A percentile compares a stretch with the other conserved stretches of the same genome.
These are phyloP conservation scores for Pedionomus torquatus DNA, from an alignment of 2,113 vertebrate species.

Conservation along the genomic window DNA sequence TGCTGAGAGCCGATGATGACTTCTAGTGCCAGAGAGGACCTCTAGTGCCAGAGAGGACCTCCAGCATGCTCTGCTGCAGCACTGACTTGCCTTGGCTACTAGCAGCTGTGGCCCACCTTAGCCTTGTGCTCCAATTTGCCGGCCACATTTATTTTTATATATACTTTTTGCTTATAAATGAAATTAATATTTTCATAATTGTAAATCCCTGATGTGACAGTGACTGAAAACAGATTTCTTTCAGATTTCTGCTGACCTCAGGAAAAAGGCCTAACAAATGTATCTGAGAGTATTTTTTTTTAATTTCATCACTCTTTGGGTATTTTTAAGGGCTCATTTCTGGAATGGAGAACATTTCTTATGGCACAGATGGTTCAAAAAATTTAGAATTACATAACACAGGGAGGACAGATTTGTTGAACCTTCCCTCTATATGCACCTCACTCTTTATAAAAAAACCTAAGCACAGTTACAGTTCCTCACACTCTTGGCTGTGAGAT, in stretches of 20 bases:
- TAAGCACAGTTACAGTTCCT: neutral
- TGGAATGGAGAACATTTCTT: neutral
- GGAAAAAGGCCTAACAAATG: neutral
- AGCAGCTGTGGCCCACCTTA: neutral
- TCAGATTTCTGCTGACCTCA: neutral
- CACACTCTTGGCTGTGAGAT: neutral
- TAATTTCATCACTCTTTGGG: neutral
- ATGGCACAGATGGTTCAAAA: constrained; percentile 51
- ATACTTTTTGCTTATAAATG: fast-evolving
- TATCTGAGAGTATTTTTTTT: neutral
- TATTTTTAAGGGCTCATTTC: constrained; percentile 10
- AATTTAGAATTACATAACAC: neutral
- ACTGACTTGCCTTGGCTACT: fast-evolving
- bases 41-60: neutral
- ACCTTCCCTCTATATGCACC: neutral
- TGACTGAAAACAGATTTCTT: neutral
- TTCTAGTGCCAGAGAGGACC: neutral
- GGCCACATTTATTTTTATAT: neutral
- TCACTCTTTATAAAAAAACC: neutral
- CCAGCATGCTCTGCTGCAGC: neutral
- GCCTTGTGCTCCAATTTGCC: neutral
- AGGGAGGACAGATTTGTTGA: constrained; percentile 32
- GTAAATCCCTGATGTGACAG: neutral
- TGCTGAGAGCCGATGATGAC: neutral
- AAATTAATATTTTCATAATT: neutral